Conservation (phyloP, 2,888 invertebrate species). For the Plagiodera versicolora region DNA sequence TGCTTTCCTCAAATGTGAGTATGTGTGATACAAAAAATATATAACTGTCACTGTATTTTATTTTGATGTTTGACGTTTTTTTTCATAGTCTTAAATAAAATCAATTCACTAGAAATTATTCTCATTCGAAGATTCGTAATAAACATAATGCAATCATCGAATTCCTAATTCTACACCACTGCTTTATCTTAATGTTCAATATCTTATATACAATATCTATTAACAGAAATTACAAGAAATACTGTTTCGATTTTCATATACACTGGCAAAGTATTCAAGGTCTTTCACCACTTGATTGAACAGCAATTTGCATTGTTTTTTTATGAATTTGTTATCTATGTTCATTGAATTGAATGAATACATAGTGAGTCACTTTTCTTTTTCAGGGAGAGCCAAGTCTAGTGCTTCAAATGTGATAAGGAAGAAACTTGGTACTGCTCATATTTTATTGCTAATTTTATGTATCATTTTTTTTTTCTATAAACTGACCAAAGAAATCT, state of each 20-base stretch:
- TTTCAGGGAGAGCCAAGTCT: constrained; percentile 42
- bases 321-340: background rate
- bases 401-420: constrained; percentile 15
- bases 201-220: too few species aligned
- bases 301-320: background rate
- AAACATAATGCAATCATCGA: too few species aligned
- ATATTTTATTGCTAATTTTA: constrained; percentile 19
- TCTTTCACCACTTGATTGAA: background rate
- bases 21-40: too few species aligned
- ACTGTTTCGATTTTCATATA: background rate
- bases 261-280: background rate
- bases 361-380: too few species aligned
- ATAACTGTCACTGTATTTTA: too few species aligned
- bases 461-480: constrained; percentile 18
- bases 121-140: too few species aligned
- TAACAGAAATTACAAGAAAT: background rate
- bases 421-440: constrained; percentile 4
- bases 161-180: too few species aligned
- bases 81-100: too few species aligned
- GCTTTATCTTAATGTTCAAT: too few species aligned
- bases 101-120: too few species aligned
- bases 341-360: too few species aligned
- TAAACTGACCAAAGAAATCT: constrained; percentile 21
- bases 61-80: too few species aligned
- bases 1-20: constrained; percentile 64